These are phyloP conservation scores for Yoshiicerus persimilis DNA, from an alignment of 1,140 invertebrate species.

Conservation along the genomic window DNA sequence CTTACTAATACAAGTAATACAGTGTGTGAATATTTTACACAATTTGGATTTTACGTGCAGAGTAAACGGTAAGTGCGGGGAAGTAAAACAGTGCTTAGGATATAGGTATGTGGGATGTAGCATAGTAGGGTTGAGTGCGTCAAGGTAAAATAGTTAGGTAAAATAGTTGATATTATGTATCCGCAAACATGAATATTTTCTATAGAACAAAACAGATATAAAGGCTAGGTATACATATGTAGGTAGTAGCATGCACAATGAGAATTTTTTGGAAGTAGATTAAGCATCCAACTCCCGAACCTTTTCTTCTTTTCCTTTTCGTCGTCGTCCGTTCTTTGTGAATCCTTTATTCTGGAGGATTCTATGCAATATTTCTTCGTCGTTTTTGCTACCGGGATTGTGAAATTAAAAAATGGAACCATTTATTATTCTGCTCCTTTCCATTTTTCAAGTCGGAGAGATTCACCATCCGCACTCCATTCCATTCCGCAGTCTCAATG, in stretches of 20 bases:
- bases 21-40: no score
- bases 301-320: conserved; percentile 29
- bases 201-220: background rate
- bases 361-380: conserved; percentile 40
- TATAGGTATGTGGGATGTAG: no score
- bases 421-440: conserved; percentile 44
- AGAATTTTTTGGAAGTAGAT: conserved; percentile 26
- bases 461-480: conserved; percentile 34
- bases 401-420: conserved; percentile 48
- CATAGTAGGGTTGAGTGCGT: background rate
- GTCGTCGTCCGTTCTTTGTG: conserved; percentile 20
- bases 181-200: background rate
- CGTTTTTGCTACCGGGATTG: conserved; percentile 36
- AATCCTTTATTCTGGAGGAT: conserved; percentile 31
- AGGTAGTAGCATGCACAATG: background rate
- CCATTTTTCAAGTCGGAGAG: conserved; percentile 43
- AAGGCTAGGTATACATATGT: background rate
- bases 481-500: conserved; percentile 17
- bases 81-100: no score
- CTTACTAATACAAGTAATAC: no score
- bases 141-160: background rate
- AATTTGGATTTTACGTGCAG: no score
- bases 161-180: background rate
- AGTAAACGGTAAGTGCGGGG: no score
- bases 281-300: conserved; percentile 21